Evolutionary conservation across 1,140 invertebrate genomes (phyloP).

Genomic region (Solenopsis fugax): DNA sequence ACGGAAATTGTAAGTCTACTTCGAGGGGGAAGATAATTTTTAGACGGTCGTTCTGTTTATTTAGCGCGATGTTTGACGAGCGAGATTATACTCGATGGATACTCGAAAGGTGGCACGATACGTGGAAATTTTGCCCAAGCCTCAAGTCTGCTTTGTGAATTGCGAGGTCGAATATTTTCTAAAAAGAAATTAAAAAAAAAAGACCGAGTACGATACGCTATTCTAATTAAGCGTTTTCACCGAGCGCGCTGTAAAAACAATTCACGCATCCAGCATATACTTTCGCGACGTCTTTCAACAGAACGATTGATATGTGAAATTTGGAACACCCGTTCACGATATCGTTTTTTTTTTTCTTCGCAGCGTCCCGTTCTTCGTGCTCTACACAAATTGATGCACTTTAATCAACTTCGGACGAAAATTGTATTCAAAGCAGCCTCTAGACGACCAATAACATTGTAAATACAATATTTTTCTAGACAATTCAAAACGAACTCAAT

Average conservation of each 20-base stretch:
- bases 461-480: no score
- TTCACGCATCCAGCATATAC: slow-evolving; percentile 50
- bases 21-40: slow-evolving; percentile 7
- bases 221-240: slow-evolving; percentile 32
- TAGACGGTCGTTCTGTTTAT: slow-evolving; percentile 19
- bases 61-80: slow-evolving; percentile 15
- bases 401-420: slow-evolving; percentile 33
- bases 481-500: no score
- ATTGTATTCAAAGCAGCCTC: slow-evolving; percentile 38
- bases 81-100: slow-evolving; percentile 9
- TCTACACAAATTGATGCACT: slow-evolving; percentile 43
- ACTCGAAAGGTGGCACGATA: background rate
- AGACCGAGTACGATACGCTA: background rate
- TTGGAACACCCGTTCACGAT: slow-evolving; percentile 68
- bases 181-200: background rate
- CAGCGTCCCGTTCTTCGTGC: background rate
- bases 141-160: slow-evolving; percentile 19
- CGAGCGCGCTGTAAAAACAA: slow-evolving; percentile 47
- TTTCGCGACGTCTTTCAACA: slow-evolving; percentile 60
- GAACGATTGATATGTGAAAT: slow-evolving; percentile 75
- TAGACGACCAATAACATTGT: no score
- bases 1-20: slow-evolving; percentile 70
- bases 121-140: slow-evolving; percentile 38
- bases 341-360: slow-evolving; percentile 28
- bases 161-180: slow-evolving; percentile 21